phyloP scores from a whole-genome alignment of 2,888 invertebrate species.

The Campaea margaritaria region DNA sequence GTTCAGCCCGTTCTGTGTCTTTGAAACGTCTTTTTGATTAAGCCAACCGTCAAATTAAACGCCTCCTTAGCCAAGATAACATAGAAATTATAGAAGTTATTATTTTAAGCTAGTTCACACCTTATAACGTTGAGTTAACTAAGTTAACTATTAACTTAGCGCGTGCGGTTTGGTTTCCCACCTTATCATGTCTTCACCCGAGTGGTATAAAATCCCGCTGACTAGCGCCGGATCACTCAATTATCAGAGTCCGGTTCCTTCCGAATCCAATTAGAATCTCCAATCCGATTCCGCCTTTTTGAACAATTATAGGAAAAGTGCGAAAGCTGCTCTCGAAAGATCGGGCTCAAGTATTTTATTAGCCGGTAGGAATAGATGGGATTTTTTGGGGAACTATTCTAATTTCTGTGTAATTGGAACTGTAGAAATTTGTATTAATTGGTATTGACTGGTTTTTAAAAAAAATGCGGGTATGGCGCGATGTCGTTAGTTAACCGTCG shows the following conservation, averaged over 20 bases:
- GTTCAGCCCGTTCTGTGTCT: too few species aligned
- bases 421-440: too few species aligned
- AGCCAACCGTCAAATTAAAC: too few species aligned
- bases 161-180: not conserved
- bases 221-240: conserved; percentile 27
- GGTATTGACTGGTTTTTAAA: too few species aligned
- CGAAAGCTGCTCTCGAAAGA: conserved; percentile 18
- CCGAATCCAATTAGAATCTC: conserved; percentile 32
- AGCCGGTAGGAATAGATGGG: not conserved
- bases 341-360: conserved; percentile 22
- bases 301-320: conserved; percentile 35
- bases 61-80: too few species aligned
- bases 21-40: too few species aligned
- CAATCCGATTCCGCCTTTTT: conserved; percentile 30
- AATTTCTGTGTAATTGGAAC: not conserved
- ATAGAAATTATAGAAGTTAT: too few species aligned
- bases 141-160: not conserved
- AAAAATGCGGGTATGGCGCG: too few species aligned
- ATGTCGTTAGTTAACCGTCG: too few species aligned
- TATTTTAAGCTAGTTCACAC: too few species aligned
- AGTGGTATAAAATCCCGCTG: conserved; percentile 20
- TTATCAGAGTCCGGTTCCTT: conserved; percentile 23
- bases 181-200: conserved; percentile 2
- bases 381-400: not conserved
- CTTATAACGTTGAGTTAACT: too few species aligned